Evolutionary conservation across 2,797 vertebrate genomes (phyloP), one percentile per base, ranked within the genome.

Genomic region (Sebastes iracundus): DNA sequence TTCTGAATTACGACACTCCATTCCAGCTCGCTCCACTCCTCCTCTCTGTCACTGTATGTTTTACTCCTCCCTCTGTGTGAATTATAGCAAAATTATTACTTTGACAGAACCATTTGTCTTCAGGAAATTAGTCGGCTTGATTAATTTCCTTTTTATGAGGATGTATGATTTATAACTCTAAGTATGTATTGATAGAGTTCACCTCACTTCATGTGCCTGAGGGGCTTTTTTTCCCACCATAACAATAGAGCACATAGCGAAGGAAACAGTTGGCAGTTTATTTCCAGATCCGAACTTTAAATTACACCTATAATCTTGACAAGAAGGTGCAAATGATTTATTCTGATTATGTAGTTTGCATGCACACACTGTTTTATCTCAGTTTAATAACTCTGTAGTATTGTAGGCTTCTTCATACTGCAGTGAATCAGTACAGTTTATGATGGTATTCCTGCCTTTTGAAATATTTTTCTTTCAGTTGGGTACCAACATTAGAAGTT

Each of bases 101-200:
- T 38, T 75, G 71, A 80, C 64, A 75, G 62, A 80, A 27, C 28
- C 28, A 60, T 81, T 84, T 76, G 22, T 85, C 75, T 80, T 60
- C 18, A 71, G 55, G 74, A 64, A 80, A 79, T 59, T 1, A 49
- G 11, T 33, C 46, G 6, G 1, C 23, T 74, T 76, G 22, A 79
- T 79, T 75, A 4, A 84, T 87, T 33, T 80, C 6, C 62, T 68
- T 70, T 73, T 75, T 2, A 71, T 67, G 63, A 74, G 13, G 13
- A 38, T 25, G 30, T 14, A 66, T 85, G 35, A 75, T 72, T 80
- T 81, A 33, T 35, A 60, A 3, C 10, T 69, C 25, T 30, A 8
- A 23, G 14, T 58, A 16, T 67, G 27, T 46, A 33, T 60, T 64
- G 32, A 72, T 38, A 9, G 23, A 64, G 30, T 49, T 66, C 52